phyloP scores from a whole-genome alignment of 2,797 vertebrate genomes.

The Tenualosa thibaudeaui region DNA sequence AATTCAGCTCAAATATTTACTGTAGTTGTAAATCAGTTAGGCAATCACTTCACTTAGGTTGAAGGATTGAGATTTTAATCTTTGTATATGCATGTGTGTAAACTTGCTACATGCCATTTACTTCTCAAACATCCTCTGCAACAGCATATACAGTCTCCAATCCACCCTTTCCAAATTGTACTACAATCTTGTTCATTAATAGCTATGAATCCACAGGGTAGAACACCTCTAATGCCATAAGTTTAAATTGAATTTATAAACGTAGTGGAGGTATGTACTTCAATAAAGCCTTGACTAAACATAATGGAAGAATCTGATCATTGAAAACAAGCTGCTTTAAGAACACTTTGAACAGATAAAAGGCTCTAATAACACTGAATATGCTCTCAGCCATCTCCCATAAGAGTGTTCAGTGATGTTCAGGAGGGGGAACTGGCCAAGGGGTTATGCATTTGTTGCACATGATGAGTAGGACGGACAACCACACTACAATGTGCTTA shows the following conservation, averaged over 20 bases:
- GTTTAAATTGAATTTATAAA: not conserved
- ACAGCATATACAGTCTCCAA: not conserved
- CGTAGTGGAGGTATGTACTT: slow-evolving; percentile 22
- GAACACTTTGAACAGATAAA: slow-evolving; percentile 53
- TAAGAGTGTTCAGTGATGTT: slow-evolving; percentile 35
- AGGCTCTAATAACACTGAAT: slow-evolving; percentile 46
- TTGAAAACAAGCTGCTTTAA: slow-evolving; percentile 47
- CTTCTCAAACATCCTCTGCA: not conserved
- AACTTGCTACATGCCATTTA: too few relatives aligned
- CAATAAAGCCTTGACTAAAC: slow-evolving; percentile 32
- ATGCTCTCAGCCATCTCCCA: slow-evolving; percentile 47
- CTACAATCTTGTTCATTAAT: not conserved
- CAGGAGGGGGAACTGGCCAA: slow-evolving; percentile 23
- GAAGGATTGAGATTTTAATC: too few relatives aligned
- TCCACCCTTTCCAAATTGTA: not conserved
- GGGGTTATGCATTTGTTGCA: slow-evolving; percentile 30
- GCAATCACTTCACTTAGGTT: not conserved
- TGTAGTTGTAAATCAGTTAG: too few relatives aligned
- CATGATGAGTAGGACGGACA: slow-evolving; percentile 27
- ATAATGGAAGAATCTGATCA: slow-evolving; percentile 43
- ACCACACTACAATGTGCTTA: slow-evolving; percentile 3
- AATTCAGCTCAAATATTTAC: too few relatives aligned
- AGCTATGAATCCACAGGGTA: not conserved
- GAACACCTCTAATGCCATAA: not conserved
- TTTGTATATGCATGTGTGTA: too few relatives aligned